Base-by-base conservation (phyloP, 2,888 invertebrate species). In the Agriopis aurantiaria region DNA sequence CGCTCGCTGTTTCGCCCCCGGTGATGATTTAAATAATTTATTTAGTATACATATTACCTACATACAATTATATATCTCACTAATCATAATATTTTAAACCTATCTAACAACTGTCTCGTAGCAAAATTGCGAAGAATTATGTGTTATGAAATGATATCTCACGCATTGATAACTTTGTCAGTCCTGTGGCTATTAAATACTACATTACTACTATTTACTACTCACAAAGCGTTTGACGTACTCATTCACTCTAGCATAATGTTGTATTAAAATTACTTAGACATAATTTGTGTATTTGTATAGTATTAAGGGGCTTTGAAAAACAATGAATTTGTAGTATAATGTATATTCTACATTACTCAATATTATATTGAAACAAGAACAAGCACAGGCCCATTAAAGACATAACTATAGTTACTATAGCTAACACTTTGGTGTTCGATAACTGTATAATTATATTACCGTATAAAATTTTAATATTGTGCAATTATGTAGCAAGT, bases 401-500 rank as follows among this genome's bases (percentile, higher is more conserved):
- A 60, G 41, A 61, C 43, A 59, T 48, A 59, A 8, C 43, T 52
- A 52, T 62, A 59, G 62, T 62, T 62, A 53, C 46, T 46, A 63
- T 68, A 65, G 67, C 61, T 62, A 49, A 68, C 48, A 55, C 48
- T 63, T 58, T 65, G 68, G 65, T 68, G 65, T 71, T 60, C 53
- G 51, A 63, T 52, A 57, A 61, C 14, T 65, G 45, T 60, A 46
- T n/a, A n/a, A n/a, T n/a, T 46, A 49, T 65, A 69, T 65, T 76
- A 76, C 72, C 73, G 68, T 77, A 74, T 76, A 75, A 73, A 71
- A 73, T 74, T 78, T 73, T 74, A 72, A 82, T 69, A 69, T 83
- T 83, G 87, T 89, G 88, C 90, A 90, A 90, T 90, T 89, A 89
- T 82, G 79, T 90, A 90, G 88, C 75, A 75, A 78, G 77, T 83